A percentile compares a stretch with the other conserved stretches of the same genome.
These are phyloP conservation scores for Plestiodon gilberti DNA, from an alignment of 2,113 vertebrate species.

Conservation along the genomic window DNA sequence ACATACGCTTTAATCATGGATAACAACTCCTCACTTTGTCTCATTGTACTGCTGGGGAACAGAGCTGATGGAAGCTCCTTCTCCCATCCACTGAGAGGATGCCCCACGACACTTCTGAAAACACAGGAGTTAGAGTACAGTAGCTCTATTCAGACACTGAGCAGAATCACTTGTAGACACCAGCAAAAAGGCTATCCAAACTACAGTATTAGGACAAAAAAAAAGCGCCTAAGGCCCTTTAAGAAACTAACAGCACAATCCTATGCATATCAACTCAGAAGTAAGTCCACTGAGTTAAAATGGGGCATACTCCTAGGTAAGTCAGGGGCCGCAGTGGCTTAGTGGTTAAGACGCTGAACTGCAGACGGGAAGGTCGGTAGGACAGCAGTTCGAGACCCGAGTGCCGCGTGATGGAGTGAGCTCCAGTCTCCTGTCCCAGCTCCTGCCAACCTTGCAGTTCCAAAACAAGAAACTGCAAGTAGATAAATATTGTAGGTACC, in stretches of 20 bases:
- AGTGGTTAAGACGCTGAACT: too few species aligned
- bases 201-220: not conserved
- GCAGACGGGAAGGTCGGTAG: too few species aligned
- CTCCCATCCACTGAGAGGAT: not conserved
- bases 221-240: not conserved
- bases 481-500: too few species aligned
- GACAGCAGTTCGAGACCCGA: too few species aligned
- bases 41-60: conserved; percentile 22
- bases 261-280: too few species aligned
- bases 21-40: conserved; percentile 15
- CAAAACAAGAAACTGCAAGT: too few species aligned
- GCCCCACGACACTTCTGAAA: conserved; percentile 31
- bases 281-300: too few species aligned
- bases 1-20: conserved; percentile 37
- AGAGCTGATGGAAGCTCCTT: conserved; percentile 26
- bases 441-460: too few species aligned
- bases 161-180: not conserved
- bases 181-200: not conserved
- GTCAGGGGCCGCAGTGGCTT: not conserved
- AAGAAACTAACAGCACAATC: not conserved
- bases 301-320: too few species aligned
- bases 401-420: too few species aligned
- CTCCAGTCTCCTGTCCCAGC: too few species aligned
- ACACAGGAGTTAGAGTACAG: conserved; percentile 45
- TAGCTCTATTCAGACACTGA: not conserved